A percentile compares a stretch with the other conserved stretches of the same genome.
Evolutionary conservation across 1,140 invertebrate genomes (phyloP).

Genomic region (Xylocopa sonorina): DNA sequence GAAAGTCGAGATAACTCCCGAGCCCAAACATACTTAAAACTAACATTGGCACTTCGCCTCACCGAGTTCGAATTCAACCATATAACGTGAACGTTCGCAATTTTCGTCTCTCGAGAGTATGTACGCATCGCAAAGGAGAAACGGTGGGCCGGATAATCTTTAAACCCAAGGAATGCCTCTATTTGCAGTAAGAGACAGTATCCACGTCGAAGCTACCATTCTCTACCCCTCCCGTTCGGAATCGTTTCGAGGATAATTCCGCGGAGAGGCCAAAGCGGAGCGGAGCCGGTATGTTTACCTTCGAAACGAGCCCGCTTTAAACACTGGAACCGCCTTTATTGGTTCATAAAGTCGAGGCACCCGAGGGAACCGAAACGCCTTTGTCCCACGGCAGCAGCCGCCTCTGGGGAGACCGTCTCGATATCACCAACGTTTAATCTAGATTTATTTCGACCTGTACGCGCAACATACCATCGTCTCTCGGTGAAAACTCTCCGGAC

Average conservation of each 20-base stretch:
- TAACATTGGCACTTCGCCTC: too few relatives aligned
- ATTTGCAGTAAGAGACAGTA: background rate
- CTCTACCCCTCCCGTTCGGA: background rate
- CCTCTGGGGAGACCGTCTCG: background rate
- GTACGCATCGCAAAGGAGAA: too few relatives aligned
- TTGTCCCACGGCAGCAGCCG: background rate
- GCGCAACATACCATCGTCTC: background rate
- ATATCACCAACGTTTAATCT: conserved; percentile 30
- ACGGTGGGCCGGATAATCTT: too few relatives aligned
- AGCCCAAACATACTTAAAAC: too few relatives aligned
- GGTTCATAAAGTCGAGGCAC: conserved; percentile 2
- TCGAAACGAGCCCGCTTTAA: background rate
- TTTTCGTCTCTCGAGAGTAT: too few relatives aligned
- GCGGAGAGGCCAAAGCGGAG: too few relatives aligned
- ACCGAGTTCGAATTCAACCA: too few relatives aligned
- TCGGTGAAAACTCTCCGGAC: background rate
- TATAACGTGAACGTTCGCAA: too few relatives aligned
- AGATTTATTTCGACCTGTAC: conserved; percentile 7
- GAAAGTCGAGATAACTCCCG: too few relatives aligned
- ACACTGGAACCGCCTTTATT: conserved; percentile 3
- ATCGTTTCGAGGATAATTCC: background rate
- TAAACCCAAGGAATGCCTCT: background rate
- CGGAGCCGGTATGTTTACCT: background rate
- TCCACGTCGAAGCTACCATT: background rate
- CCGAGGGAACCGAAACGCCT: background rate